A percentile compares a stretch with the other conserved stretches of the same genome.
phyloP scores from a whole-genome alignment of 1,140 invertebrate species.

The Drosophila micromelanica region DNA sequence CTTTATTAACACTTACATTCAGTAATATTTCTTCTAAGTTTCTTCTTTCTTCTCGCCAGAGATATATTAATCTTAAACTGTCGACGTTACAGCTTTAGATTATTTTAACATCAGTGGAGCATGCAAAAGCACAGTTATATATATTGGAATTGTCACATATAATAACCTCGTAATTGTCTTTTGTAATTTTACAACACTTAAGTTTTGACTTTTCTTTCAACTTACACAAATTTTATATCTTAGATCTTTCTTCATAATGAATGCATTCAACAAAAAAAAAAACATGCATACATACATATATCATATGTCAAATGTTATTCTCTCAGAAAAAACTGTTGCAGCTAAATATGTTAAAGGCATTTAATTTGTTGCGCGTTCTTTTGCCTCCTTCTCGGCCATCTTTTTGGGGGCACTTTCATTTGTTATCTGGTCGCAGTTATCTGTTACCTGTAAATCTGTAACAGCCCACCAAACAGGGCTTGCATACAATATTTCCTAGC shows the following conservation, averaged over 20 bases:
- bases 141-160: no score
- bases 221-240: conserved; percentile 38
- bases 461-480: conserved; percentile 73
- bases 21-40: no score
- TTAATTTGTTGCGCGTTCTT: conserved; percentile 37
- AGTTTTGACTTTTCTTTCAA: conserved; percentile 50
- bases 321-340: conserved; percentile 16
- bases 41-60: no score
- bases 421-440: conserved; percentile 69
- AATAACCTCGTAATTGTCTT: no score
- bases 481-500: conserved; percentile 80
- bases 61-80: no score
- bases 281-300: conserved; percentile 9
- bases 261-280: conserved; percentile 23
- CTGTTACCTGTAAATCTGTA: conserved; percentile 74
- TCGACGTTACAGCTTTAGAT: no score
- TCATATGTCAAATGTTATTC: conserved; percentile 31
- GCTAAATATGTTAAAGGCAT: conserved; percentile 18
- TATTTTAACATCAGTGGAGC: background rate
- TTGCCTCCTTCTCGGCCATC: conserved; percentile 13
- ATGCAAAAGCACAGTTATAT: background rate
- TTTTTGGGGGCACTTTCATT: conserved; percentile 69
- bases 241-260: conserved; percentile 56
- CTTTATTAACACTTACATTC: background rate
- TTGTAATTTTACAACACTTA: no score